These are phyloP conservation scores for Papilio helenus DNA, from an alignment of 1,140 invertebrate species.

Conservation along the genomic window DNA sequence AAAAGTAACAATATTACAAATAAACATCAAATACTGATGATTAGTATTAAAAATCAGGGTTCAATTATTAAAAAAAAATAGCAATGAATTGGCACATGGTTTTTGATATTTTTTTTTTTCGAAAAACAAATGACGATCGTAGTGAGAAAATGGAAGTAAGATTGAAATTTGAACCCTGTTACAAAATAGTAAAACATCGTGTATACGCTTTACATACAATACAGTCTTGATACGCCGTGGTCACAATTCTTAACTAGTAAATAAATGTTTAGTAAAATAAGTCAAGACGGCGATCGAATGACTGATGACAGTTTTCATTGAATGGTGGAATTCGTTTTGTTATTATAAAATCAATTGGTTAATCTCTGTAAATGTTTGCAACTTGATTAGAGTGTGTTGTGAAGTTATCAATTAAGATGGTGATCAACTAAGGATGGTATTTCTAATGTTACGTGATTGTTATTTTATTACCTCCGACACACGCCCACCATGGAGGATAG, in stretches of 20 bases:
- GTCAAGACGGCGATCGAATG: too few species aligned
- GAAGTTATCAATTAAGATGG: too few species aligned
- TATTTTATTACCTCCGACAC: too few species aligned
- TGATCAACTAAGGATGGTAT: too few species aligned
- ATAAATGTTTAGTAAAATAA: slow-evolving; percentile 34
- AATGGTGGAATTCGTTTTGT: too few species aligned
- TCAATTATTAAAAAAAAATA: neutral
- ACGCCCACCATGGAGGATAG: too few species aligned
- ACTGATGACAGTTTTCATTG: too few species aligned
- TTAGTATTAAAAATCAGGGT: slow-evolving; percentile 11
- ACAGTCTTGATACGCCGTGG: slow-evolving; percentile 74
- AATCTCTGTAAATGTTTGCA: too few species aligned
- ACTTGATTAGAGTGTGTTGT: too few species aligned
- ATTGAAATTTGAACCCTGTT: slow-evolving; percentile 35
- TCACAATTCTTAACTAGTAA: slow-evolving; percentile 56
- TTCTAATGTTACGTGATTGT: too few species aligned
- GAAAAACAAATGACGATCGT: neutral
- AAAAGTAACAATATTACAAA: neutral
- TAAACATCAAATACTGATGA: neutral
- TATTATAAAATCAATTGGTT: too few species aligned
- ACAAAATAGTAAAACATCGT: slow-evolving; percentile 69
- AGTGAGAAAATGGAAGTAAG: neutral
- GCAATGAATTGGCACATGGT: neutral
- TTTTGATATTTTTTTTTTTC: neutral
- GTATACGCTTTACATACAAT: slow-evolving; percentile 52